Evolutionary conservation across 37 sponge, comb jelly and placozoan genomes (phyloP).

Genomic region (Oscarella lobularis): DNA sequence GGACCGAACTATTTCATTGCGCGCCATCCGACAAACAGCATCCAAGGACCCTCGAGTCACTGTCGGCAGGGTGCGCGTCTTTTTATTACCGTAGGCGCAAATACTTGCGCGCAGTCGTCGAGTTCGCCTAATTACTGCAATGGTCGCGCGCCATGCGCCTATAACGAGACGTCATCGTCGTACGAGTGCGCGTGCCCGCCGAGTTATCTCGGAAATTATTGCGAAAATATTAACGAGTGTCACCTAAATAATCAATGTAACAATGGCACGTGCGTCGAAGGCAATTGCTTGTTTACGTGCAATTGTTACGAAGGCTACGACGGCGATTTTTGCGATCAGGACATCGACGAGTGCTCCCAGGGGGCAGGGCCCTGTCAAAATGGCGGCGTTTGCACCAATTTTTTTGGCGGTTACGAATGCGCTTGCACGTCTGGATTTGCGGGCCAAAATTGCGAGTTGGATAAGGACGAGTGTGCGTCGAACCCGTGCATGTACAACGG

Average conservation of each 20-base stretch:
- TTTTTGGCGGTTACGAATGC: slow-evolving; percentile 14
- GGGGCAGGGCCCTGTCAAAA: slow-evolving; percentile 12
- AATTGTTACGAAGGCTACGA: slow-evolving; percentile 33
- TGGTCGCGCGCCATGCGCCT: not conserved
- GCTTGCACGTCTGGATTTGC: slow-evolving; percentile 13
- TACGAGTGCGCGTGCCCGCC: not conserved
- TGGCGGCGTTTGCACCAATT: slow-evolving; percentile 8
- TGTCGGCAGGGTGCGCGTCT: not conserved
- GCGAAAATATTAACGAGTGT: not conserved
- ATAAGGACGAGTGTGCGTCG: not conserved
- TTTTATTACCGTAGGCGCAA: not conserved
- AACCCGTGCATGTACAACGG: slow-evolving; percentile 13
- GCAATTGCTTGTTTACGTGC: slow-evolving; percentile 19
- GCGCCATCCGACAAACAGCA: not conserved
- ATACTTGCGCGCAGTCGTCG: not conserved
- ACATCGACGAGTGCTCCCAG: slow-evolving; percentile 40
- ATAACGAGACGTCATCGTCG: not conserved
- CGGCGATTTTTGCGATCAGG: slow-evolving; percentile 35
- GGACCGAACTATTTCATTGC: not conserved
- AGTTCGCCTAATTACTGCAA: too few species aligned
- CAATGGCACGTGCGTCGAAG: slow-evolving; percentile 11
- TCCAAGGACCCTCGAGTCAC: not conserved
- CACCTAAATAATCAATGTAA: not conserved
- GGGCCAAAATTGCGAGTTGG: slow-evolving; percentile 4
- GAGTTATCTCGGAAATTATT: not conserved